Evolutionary conservation across 2,113 vertebrate genomes (phyloP).

Genomic region (Cervus canadensis): DNA sequence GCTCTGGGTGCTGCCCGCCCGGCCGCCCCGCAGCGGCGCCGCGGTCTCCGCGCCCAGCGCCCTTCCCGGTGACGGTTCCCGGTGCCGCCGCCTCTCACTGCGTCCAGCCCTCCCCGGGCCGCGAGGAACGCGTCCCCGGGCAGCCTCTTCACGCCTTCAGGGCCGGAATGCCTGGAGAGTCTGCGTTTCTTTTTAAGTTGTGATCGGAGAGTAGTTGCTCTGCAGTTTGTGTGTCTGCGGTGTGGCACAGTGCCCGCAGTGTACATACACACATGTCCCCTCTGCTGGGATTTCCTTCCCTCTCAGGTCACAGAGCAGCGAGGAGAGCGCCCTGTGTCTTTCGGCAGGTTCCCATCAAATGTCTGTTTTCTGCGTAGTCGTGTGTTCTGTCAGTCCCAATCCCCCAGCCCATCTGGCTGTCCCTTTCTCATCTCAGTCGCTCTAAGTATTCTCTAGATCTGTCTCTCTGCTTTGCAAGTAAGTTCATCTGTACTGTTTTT

Average conservation of each 20-base stretch:
- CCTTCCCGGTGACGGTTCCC: not conserved
- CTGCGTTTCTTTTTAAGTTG: not conserved
- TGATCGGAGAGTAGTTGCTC: not conserved
- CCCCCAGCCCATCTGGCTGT: not conserved
- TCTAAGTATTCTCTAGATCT: not conserved
- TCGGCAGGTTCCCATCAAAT: not conserved
- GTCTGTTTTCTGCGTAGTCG: not conserved
- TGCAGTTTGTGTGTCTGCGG: not conserved
- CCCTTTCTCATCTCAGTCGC: not conserved
- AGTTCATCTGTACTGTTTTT: not conserved
- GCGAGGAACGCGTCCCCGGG: not conserved
- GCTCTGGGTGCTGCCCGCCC: not conserved
- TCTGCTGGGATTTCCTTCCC: not conserved
- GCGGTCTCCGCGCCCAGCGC: not conserved
- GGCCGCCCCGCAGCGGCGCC: not conserved
- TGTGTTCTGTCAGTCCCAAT: not conserved
- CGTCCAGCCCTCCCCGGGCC: not conserved
- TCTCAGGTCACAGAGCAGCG: accelerated
- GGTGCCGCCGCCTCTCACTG: not conserved
- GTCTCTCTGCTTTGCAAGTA: not conserved
- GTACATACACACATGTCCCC: not conserved
- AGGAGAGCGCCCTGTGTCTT: not conserved
- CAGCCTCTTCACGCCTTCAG: not conserved
- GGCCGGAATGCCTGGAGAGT: not conserved
- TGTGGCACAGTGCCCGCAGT: not conserved